A percentile compares a stretch with the other conserved stretches of the same genome.
Evolutionary conservation across 2,797 vertebrate genomes (phyloP).

Genomic region (Clamator glandarius): DNA sequence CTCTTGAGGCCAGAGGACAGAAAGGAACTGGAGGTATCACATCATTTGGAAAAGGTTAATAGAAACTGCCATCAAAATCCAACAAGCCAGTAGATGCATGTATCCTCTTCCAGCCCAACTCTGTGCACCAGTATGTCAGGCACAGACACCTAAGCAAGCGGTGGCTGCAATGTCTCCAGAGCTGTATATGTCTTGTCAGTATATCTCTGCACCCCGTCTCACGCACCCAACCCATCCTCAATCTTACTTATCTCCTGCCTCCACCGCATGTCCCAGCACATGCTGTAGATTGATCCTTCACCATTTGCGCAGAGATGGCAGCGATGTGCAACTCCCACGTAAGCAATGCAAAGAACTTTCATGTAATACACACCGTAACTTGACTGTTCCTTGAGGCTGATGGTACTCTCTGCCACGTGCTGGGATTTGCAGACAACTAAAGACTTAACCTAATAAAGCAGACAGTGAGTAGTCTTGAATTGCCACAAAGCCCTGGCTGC

Average conservation of each 20-base stretch:
- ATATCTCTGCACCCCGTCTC: not conserved
- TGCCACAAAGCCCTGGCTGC: not conserved
- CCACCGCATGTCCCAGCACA: fast-evolving
- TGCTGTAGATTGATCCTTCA: fast-evolving
- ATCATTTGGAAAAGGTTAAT: not conserved
- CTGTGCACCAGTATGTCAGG: not conserved
- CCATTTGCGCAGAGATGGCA: fast-evolving
- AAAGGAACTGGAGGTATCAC: not conserved
- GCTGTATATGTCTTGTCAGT: not conserved
- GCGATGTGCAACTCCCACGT: not conserved
- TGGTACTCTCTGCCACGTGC: not conserved
- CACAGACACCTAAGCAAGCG: not conserved
- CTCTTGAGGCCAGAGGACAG: not conserved
- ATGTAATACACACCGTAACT: not conserved
- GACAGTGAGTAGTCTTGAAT: not conserved
- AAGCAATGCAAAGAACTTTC: not conserved
- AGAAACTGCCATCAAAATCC: not conserved
- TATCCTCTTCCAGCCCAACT: not conserved
- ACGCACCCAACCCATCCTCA: not conserved
- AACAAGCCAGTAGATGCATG: not conserved
- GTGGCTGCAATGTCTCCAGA: not conserved
- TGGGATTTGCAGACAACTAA: not conserved
- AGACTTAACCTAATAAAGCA: not conserved
- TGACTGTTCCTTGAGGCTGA: not conserved
- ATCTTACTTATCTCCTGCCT: not conserved